phyloP scores from a whole-genome alignment of 2,888 invertebrate species.

The Drosophila flavopinicola region DNA sequence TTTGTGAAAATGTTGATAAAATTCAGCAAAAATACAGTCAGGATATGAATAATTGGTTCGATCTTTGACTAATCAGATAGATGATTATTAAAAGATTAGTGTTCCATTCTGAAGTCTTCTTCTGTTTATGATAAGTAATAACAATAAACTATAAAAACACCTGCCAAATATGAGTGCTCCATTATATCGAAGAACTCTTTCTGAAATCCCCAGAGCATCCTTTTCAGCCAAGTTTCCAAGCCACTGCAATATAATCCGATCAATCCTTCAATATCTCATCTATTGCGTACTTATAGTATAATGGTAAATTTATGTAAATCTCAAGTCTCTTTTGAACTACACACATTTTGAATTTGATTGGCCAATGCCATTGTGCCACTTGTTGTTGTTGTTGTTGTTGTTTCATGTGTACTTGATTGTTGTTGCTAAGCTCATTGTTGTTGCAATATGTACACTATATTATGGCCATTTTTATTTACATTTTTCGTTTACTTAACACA shows the following conservation, averaged over 20 bases:
- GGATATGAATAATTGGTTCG: not conserved
- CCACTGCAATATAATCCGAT: no score
- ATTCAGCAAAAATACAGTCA: no score
- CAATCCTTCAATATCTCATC: not conserved
- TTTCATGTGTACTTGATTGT: conserved; percentile 16
- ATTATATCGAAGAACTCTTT: not conserved
- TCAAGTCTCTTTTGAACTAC: conserved; percentile 20
- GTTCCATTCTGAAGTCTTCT: no score
- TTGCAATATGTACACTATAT: conserved; percentile 51
- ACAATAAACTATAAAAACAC: no score
- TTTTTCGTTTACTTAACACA: conserved; percentile 60
- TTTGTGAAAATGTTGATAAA: not conserved
- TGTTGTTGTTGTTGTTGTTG: conserved; percentile 16
- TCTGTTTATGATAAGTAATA: no score
- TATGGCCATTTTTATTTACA: conserved; percentile 57
- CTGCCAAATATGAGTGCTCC: no score
- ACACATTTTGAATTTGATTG: conserved; percentile 8
- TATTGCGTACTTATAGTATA: conserved; percentile 27
- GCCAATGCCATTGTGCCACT: conserved; percentile 45
- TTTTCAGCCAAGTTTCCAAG: no score
- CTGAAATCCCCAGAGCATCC: not conserved
- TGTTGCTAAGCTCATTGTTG: conserved; percentile 37
- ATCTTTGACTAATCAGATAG: no score
- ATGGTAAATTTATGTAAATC: conserved; percentile 33
- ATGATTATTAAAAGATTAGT: no score